A percentile compares a stretch with the other conserved stretches of the same genome.
phyloP scores from a whole-genome alignment of 2,888 invertebrate species.

The Portevinia maculata region DNA sequence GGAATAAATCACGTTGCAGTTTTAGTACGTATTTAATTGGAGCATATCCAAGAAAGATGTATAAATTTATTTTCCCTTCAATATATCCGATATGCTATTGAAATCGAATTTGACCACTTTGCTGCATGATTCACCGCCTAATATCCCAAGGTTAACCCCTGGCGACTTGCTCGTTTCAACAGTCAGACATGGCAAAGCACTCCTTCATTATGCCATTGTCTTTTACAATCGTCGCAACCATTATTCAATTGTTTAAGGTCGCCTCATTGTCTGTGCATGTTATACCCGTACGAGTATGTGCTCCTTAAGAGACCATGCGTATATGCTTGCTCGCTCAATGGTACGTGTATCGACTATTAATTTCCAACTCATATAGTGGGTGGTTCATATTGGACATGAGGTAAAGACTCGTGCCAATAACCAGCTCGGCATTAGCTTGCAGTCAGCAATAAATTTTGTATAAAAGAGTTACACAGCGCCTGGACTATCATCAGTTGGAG shows the following conservation, averaged over 20 bases:
- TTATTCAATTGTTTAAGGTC: slow-evolving; percentile 63
- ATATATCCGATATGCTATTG: too few species aligned
- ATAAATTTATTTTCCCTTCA: too few species aligned
- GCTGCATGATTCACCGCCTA: slow-evolving; percentile 3
- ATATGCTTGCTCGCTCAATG: slow-evolving; percentile 30
- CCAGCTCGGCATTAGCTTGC: background rate
- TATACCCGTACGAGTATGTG: slow-evolving; percentile 17
- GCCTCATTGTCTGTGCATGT: slow-evolving; percentile 47
- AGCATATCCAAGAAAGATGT: too few species aligned
- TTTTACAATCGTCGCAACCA: slow-evolving; percentile 41
- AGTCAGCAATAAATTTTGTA: slow-evolving; percentile 54
- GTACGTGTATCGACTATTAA: slow-evolving; percentile 59
- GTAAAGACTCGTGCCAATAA: slow-evolving; percentile 58
- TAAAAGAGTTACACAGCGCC: slow-evolving; percentile 46
- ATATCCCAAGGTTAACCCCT: slow-evolving; percentile 34
- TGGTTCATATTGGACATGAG: slow-evolving; percentile 5
- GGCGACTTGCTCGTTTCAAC: slow-evolving; percentile 7
- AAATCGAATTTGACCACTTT: background rate
- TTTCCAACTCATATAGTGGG: slow-evolving; percentile 5
- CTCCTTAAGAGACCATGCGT: slow-evolving; percentile 29
- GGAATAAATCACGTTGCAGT: too few species aligned
- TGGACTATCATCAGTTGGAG: slow-evolving; percentile 63
- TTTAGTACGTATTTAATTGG: too few species aligned
- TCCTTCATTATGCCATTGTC: slow-evolving; percentile 26
- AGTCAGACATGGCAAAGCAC: slow-evolving; percentile 10